These are phyloP conservation scores for Oxytorus armatus DNA, from an alignment of 2,888 invertebrate species.

Conservation along the genomic window DNA sequence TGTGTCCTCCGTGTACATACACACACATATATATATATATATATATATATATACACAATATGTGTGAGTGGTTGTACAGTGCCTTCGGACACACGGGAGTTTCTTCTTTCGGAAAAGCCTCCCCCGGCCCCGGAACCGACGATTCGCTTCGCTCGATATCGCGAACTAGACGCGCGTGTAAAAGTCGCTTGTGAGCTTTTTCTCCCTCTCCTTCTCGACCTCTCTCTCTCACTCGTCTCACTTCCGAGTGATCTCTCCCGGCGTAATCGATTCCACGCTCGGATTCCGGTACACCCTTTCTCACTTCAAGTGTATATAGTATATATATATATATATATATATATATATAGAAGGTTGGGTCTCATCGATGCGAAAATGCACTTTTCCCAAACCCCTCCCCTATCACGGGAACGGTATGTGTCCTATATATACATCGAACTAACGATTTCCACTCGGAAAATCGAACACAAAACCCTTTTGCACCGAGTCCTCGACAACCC, in stretches of 20 bases:
- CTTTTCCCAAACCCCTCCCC: conserved; percentile 4
- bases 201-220: not conserved
- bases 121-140: conserved; percentile 31
- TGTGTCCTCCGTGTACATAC: not conserved
- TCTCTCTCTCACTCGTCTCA: conserved; percentile 53
- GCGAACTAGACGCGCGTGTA: conserved; percentile 52
- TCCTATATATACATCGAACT: conserved; percentile 29
- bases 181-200: conserved; percentile 45
- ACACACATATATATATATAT: not conserved
- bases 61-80: not conserved
- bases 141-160: conserved; percentile 55
- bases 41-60: not conserved
- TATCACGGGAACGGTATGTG: not conserved
- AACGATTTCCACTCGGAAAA: conserved; percentile 57
- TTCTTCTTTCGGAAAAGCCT: conserved; percentile 41
- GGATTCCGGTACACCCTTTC: conserved; percentile 60
- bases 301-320: conserved; percentile 12
- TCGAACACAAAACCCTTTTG: conserved; percentile 39
- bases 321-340: not conserved
- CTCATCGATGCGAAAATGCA: conserved; percentile 50
- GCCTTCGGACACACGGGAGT: conserved; percentile 23
- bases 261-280: conserved; percentile 67
- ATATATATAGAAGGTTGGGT: conserved; percentile 12
- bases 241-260: conserved; percentile 66
- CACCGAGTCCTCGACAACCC: conserved; percentile 12